Conservation (phyloP, 2,888 invertebrate species). For the Thereva nobilitata region DNA sequence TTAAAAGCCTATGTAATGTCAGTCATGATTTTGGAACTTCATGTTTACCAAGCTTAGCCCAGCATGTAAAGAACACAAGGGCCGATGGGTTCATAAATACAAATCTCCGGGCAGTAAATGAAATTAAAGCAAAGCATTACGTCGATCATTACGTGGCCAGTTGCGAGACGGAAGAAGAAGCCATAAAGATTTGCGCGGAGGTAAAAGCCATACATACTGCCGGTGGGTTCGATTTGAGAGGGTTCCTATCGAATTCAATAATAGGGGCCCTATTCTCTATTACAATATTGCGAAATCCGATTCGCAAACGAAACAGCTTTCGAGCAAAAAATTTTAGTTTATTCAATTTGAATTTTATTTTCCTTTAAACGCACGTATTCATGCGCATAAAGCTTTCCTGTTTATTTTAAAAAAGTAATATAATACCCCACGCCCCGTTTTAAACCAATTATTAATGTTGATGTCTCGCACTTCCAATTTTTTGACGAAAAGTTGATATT, state of each 20-base stretch:
- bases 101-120: conserved; percentile 37
- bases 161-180: conserved; percentile 25
- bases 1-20: conserved; percentile 42
- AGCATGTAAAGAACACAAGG: conserved; percentile 42
- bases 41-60: conserved; percentile 41
- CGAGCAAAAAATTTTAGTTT: too few species aligned
- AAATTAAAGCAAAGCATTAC: conserved; percentile 39
- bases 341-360: too few species aligned
- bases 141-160: conserved; percentile 38
- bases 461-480: too few species aligned
- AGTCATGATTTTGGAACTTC: conserved; percentile 45
- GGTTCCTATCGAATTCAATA: conserved; percentile 38
- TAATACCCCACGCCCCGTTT: too few species aligned
- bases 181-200: conserved; percentile 19
- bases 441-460: too few species aligned
- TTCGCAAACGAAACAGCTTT: too few species aligned
- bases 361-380: too few species aligned
- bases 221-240: conserved; percentile 39
- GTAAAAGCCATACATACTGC: conserved; percentile 34
- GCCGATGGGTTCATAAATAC: conserved; percentile 30
- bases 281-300: too few species aligned
- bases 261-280: too few species aligned
- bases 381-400: too few species aligned
- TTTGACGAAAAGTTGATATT: too few species aligned
- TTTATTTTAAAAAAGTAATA: too few species aligned